These are phyloP conservation scores for Zhuqinia jingwanae DNA, from an alignment of 2,888 invertebrate genomes.

Conservation along the genomic window DNA sequence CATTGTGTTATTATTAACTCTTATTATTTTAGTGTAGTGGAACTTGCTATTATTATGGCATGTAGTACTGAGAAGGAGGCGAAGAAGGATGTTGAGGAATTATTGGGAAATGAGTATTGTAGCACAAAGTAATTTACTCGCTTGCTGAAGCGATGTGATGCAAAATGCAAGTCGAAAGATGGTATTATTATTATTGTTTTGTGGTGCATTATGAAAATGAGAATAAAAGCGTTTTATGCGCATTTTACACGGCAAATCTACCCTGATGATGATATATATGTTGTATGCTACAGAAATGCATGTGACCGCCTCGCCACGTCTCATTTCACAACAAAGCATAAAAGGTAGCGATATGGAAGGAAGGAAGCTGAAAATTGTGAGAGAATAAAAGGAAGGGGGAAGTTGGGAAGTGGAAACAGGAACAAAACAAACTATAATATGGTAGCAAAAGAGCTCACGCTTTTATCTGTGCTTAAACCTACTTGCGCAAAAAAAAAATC, in stretches of 20 bases:
- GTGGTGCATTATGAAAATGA: conserved; percentile 15
- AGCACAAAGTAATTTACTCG: conserved; percentile 47
- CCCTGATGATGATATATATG: neutral
- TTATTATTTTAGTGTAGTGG: neutral
- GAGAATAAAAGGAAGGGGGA: conserved; percentile 37
- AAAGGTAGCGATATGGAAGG: conserved; percentile 28
- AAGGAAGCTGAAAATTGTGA: conserved; percentile 48
- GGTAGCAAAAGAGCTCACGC: neutral
- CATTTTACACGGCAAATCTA: conserved; percentile 38
- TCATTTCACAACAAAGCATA: conserved; percentile 58
- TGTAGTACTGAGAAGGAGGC: too few relatives aligned
- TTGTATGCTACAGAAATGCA: conserved; percentile 2
- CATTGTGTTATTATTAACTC: too few relatives aligned
- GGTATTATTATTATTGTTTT: conserved; percentile 23
- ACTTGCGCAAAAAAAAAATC: too few relatives aligned
- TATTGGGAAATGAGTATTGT: neutral
- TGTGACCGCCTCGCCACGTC: conserved; percentile 37
- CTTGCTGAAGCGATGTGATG: conserved; percentile 22
- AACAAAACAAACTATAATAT: conserved; percentile 8
- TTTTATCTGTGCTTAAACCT: too few relatives aligned
- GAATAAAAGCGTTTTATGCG: conserved; percentile 14
- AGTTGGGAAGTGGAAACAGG: conserved; percentile 39
- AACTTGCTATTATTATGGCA: neutral
- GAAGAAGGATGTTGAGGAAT: conserved; percentile 12
- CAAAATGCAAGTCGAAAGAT: conserved; percentile 39